phyloP scores from a whole-genome alignment of 1,140 invertebrate genomes.

The Pachypsylla venusta region DNA sequence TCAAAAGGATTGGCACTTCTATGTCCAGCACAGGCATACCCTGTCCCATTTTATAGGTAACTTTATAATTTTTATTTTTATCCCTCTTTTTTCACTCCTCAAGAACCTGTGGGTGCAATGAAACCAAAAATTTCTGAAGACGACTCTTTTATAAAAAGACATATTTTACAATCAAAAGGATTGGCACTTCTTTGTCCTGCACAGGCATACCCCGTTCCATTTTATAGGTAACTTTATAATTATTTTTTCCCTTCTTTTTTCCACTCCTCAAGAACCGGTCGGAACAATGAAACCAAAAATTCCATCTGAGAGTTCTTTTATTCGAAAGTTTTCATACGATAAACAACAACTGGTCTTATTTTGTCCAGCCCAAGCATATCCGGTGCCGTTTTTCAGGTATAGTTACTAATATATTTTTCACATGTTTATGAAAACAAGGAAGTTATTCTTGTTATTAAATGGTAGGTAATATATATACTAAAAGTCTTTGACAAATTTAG shows the following conservation, averaged over 20 bases:
- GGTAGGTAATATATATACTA: too few species aligned
- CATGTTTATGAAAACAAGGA: too few species aligned
- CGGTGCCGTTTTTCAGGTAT: constrained; percentile 40
- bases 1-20: constrained; percentile 40
- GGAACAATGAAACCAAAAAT: constrained; percentile 40
- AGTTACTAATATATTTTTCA: too few species aligned
- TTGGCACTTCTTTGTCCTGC: constrained; percentile 40
- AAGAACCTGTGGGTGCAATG: constrained; percentile 53
- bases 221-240: constrained; percentile 33
- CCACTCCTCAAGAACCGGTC: constrained; percentile 34
- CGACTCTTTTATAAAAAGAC: constrained; percentile 23
- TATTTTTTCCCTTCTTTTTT: background rate
- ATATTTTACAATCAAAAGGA: constrained; percentile 18
- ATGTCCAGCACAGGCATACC: constrained; percentile 52
- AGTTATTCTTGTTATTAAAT: too few species aligned
- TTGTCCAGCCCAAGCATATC: constrained; percentile 50
- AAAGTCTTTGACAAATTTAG: too few species aligned
- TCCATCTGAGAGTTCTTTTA: constrained; percentile 27
- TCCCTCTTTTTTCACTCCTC: constrained; percentile 10
- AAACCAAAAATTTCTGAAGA: constrained; percentile 35
- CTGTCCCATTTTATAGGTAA: constrained; percentile 30
- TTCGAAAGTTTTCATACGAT: constrained; percentile 12
- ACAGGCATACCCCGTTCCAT: constrained; percentile 40
- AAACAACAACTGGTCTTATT: constrained; percentile 27
- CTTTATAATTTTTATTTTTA: constrained; percentile 8